Evolutionary conservation across 2,888 invertebrate genomes (phyloP), one percentile per base, ranked within the genome.

Genomic region (Gnatocerus cornutus): DNA sequence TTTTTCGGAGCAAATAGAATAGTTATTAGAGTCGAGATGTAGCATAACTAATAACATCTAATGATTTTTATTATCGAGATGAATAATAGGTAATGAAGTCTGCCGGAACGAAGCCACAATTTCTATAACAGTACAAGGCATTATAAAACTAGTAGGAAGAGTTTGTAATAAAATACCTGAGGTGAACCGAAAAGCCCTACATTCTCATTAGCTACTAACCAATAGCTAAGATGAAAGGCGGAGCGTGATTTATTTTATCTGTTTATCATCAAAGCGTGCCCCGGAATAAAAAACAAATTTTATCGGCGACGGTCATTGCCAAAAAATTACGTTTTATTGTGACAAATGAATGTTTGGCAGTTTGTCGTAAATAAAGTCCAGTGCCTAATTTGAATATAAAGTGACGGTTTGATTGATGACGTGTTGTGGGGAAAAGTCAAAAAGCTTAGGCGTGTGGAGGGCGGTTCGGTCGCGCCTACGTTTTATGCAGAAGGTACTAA

Each of bases 401-500:
- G 65, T 58, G 68, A 68, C 48, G 56, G 52, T 64, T 64, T 69
- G 69, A 69, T 69, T 69, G 69, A 69, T 69, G 69, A 65, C 65
- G 59, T 59, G 16, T 50, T 41, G 37, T 12, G 59, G 52, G 14
- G 41, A 53, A 62, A 46, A 63, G 59, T 43, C 53, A 43, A 59
- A 69, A 69, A 61, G 61, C 65, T 21, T 65, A 69, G 69, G 69
- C 69, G 69, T 69, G 65, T 30, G 55, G 67, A 66, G 66, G 69
- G 65, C 65, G 65, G 59, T 61, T n/a, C 59, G 33, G 69, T 61
- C 69, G 66, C 69, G 69, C 69, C 69, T 61, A 65, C 65, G 65
- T 65, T 33, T 39, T 61, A 61, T 72, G 72, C 71, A 72, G 68
- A 69, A 73, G 70, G 73, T 66, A 72, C 75, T 75, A 73, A 73